Evolutionary conservation across 2,113 vertebrate species (phyloP), one percentile per base, ranked within the genome.

Genomic region (Archilochus colubris): DNA sequence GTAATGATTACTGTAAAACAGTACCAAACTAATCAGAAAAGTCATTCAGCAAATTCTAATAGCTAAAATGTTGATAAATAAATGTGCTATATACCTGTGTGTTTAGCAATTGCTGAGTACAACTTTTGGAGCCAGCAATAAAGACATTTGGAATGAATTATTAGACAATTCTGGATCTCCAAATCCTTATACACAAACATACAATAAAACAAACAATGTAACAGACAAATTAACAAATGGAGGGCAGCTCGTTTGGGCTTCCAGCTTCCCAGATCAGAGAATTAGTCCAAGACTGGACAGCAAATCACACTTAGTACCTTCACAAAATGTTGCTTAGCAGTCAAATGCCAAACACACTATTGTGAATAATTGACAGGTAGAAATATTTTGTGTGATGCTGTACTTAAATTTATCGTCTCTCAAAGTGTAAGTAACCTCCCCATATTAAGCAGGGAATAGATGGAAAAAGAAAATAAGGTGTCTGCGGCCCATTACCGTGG

Each of bases 131-230:
- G 38, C 24, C 61, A 78, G 33, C 50, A 78, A 33, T 89, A 93
- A 96, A 97, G 96, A 91, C 75, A 91, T 77, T 93, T 55, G 81
- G 64, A 84, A 93, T 83, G 55, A 92, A 89, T 94, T 91, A 93
- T 80, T 91, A 86, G 64, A 84, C 54, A 92, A 90, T 87, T 89
- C 90, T 59, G 10, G 61, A 81, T 53, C 54, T 92, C 82, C 1
- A 16, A 91, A 91, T 79, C 63, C 74, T 93, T 90, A 91, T 36
- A 82, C 55, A 74, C 63, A 92, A 91, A 86, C 57, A 95, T 73
- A 61, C 79, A 95, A 86, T 91, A 91, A 95, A 97, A 81, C 48
- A 95, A 97, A 81, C 59, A 89, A 77, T 25, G 36, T 70, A 94
- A 94, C 79, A 88, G 68, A 93, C 78, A 85, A 94, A 93, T 92